These are phyloP conservation scores for Mycetomoellerius zeteki DNA, from an alignment of 1,140 invertebrate genomes.

Conservation along the genomic window DNA sequence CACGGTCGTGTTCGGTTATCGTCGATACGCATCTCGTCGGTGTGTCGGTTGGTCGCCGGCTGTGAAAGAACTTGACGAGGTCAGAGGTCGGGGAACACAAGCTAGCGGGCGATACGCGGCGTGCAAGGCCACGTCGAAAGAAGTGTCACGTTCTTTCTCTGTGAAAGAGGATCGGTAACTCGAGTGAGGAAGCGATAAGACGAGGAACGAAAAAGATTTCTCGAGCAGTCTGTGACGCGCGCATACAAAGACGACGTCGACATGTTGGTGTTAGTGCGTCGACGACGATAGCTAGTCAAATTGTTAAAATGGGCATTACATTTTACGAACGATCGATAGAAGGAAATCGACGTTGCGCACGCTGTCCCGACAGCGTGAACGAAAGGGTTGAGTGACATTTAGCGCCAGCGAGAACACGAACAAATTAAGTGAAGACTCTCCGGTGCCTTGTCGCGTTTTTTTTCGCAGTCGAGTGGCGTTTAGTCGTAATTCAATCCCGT, in stretches of 20 bases:
- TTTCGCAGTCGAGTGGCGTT: constrained; percentile 31
- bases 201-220: not conserved
- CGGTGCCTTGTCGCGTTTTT: constrained; percentile 15
- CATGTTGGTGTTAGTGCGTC: constrained; percentile 2
- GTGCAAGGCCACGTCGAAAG: constrained; percentile 55
- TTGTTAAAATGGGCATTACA: constrained; percentile 71
- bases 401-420: not conserved
- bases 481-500: constrained; percentile 21
- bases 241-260: constrained; percentile 19
- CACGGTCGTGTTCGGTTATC: constrained; percentile 47
- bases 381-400: constrained; percentile 43
- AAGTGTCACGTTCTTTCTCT: constrained; percentile 49
- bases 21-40: constrained; percentile 57
- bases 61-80: constrained; percentile 30
- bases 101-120: constrained; percentile 63
- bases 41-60: not conserved
- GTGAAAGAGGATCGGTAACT: constrained; percentile 33
- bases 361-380: not conserved
- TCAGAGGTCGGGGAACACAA: constrained; percentile 65
- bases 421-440: constrained; percentile 18
- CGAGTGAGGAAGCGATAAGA: constrained; percentile 15
- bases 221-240: constrained; percentile 17
- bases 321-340: constrained; percentile 58
- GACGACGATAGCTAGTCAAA: constrained; percentile 69
- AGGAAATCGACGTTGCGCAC: not conserved